Base-by-base conservation (phyloP, 2,113 vertebrate genomes). In the Peromyscus californicus region DNA sequence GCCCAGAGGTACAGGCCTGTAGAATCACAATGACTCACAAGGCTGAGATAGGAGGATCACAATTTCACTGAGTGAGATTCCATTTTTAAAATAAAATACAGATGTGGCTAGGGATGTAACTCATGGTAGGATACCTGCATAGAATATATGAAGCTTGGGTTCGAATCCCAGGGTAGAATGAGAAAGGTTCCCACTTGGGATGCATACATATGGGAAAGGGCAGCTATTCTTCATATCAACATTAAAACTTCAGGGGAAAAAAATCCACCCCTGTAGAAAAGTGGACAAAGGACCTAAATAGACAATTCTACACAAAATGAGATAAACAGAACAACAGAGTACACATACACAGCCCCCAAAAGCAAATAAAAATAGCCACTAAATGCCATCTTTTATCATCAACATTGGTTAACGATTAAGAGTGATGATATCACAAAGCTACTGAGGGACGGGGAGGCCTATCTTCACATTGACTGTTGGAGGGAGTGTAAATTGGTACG, bases 301-400 rank as follows among this genome's bases (percentile, higher is more conserved):
- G 78, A 31, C 57, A 84, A 54, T 11, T 10, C 22, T 24, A 75
- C 15, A 84, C 10, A 84, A 95, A 96, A 31, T 26, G 22, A 63
- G 19, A 48, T 78, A 36, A 22, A 76, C 13, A 17, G 22, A 8
- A 45, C n/a, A 10, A 29, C 59, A 3, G 42, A 42, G 5, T 61
- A 15, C 16, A 61, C 42, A 51, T 65, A 85, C 29, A 26, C 45
- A 69, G 70, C 19, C 12, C 75, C 75, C 19, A n/a, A 92, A 94
- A 91, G 33, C 72, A 93, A 91, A 95, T 78, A 72, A 74, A 76
- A 94, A 91, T 21, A 97, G 91, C 78, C 21, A 76, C 72, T 76
- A 84, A 51, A 45, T 67, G 29, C 6, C 8, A 2, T 69, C 86
- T 93, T 83, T 96, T 31, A 29, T 82, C 39, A 13, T 83, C 69